Evolutionary conservation across 2,797 vertebrate species (phyloP).

Genomic region (Acanthurus tractus): DNA sequence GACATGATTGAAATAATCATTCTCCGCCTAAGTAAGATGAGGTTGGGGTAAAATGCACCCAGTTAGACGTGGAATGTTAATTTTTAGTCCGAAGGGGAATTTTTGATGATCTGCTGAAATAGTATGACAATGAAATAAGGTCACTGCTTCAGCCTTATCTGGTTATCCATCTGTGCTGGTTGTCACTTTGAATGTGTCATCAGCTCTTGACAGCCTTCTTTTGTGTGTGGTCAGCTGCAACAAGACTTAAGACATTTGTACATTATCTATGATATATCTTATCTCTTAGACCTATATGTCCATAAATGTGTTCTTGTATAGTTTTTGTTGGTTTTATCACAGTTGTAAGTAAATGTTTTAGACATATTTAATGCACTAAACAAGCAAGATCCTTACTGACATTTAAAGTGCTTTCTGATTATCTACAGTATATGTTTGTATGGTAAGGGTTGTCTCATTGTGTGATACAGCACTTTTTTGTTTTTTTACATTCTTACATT

Average conservation of each 20-base stretch:
- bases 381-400: neutral
- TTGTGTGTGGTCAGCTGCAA: constrained; percentile 8
- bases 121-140: constrained; percentile 71
- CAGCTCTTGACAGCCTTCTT: constrained; percentile 29
- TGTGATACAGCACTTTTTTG: too few species aligned
- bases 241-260: neutral
- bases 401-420: neutral
- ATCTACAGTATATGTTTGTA: neutral
- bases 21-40: constrained; percentile 44
- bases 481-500: too few species aligned
- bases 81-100: constrained; percentile 48
- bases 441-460: too few species aligned
- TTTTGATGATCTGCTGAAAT: constrained; percentile 49
- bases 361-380: neutral
- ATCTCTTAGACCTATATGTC: neutral
- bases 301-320: too few species aligned
- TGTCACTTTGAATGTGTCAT: constrained; percentile 61
- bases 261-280: too few species aligned
- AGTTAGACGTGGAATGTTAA: constrained; percentile 69
- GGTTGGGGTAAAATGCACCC: constrained; percentile 46
- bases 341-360: neutral
- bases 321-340: neutral
- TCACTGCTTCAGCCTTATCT: constrained; percentile 69
- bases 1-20: constrained; percentile 88
- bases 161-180: constrained; percentile 71